Conservation (phyloP, 92 coral and sea anemone genomes). For the Zoanthus solanderi region DNA sequence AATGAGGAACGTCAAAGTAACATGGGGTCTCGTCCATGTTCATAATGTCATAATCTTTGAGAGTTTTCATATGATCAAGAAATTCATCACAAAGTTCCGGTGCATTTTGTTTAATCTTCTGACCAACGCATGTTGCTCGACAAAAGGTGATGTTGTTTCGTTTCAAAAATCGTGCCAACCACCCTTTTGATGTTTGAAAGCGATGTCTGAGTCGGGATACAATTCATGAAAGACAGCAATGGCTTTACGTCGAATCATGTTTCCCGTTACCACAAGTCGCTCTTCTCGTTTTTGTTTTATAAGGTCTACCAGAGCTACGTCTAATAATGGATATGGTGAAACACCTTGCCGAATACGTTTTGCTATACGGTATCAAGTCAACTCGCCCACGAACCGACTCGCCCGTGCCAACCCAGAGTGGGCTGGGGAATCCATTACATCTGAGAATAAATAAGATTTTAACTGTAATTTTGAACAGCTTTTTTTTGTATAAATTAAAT, state of each 20-base stretch:
- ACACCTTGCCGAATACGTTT: slow-evolving; percentile 47
- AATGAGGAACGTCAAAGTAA: background rate
- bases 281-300: slow-evolving; percentile 55
- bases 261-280: slow-evolving; percentile 53
- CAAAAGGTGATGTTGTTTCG: background rate
- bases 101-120: background rate
- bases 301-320: slow-evolving; percentile 42
- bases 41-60: background rate
- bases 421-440: too few species aligned
- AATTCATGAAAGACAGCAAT: slow-evolving; percentile 47
- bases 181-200: background rate
- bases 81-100: background rate
- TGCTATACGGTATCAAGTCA: too few species aligned
- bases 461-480: too few species aligned
- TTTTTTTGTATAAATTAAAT: too few species aligned
- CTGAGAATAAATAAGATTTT: too few species aligned
- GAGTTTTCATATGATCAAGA: background rate
- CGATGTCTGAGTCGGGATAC: slow-evolving; percentile 14
- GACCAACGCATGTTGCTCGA: background rate
- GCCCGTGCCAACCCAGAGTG: too few species aligned
- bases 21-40: background rate
- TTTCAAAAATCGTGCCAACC: background rate
- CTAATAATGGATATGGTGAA: slow-evolving; percentile 20
- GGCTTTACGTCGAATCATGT: slow-evolving; percentile 49
- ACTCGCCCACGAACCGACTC: too few species aligned